Evolutionary conservation across 2,888 invertebrate species (phyloP).

Genomic region (Vesta saturnalis): DNA sequence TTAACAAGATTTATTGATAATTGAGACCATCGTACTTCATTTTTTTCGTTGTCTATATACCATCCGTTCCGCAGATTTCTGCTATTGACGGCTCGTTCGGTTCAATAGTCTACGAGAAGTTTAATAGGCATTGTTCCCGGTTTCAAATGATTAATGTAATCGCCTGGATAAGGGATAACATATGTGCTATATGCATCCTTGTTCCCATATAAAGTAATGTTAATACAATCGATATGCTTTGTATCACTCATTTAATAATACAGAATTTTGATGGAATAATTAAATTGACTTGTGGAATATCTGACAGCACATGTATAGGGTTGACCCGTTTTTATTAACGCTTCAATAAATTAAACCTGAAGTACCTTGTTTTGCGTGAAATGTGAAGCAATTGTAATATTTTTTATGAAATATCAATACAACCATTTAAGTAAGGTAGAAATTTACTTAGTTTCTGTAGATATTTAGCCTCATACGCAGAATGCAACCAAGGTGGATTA

Average conservation of each 20-base stretch:
- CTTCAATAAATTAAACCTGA: too few relatives aligned
- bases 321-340: too few relatives aligned
- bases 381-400: too few relatives aligned
- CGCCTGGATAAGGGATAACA: constrained; percentile 34
- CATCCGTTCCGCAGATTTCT: constrained; percentile 34
- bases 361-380: too few relatives aligned
- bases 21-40: constrained; percentile 33
- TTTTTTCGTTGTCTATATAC: constrained; percentile 26
- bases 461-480: too few relatives aligned
- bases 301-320: too few relatives aligned
- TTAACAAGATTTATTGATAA: constrained; percentile 40
- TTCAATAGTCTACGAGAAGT: constrained; percentile 38
- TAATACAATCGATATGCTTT: constrained; percentile 12
- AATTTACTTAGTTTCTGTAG: too few relatives aligned
- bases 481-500: too few relatives aligned
- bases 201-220: constrained; percentile 21
- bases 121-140: constrained; percentile 28
- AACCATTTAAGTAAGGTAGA: too few relatives aligned
- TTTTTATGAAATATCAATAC: too few relatives aligned
- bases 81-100: constrained; percentile 36
- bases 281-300: background rate
- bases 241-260: background rate
- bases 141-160: constrained; percentile 36
- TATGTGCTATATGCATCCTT: constrained; percentile 29
- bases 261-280: background rate